phyloP scores from a whole-genome alignment of 2,888 invertebrate genomes.

The Standfussiana lucernea region DNA sequence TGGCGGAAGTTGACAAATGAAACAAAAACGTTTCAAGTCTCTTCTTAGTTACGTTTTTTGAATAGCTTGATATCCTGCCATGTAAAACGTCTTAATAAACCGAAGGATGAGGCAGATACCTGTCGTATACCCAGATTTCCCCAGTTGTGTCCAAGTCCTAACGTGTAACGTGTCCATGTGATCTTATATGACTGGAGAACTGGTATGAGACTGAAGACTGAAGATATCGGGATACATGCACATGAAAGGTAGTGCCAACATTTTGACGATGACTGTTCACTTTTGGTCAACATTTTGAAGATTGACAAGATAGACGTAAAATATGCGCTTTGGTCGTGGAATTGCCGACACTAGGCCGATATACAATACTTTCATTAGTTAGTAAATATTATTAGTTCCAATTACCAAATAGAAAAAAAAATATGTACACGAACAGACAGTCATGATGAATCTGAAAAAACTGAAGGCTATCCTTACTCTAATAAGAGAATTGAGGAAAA shows the following conservation, averaged over 20 bases:
- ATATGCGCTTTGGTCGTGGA: background rate
- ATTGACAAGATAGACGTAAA: background rate
- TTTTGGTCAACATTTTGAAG: background rate
- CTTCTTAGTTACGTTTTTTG: background rate
- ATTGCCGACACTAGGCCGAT: background rate
- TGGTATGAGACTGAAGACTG: background rate
- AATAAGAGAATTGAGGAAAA: constrained; percentile 29
- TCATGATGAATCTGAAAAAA: constrained; percentile 1
- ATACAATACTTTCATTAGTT: background rate
- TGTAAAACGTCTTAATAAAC: background rate
- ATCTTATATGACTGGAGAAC: background rate
- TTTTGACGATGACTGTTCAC: background rate
- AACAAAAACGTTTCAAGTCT: constrained; percentile 4
- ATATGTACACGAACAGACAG: background rate
- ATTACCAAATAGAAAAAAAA: background rate
- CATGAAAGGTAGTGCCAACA: background rate
- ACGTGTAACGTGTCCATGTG: background rate
- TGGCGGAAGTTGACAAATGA: background rate
- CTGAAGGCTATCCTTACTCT: constrained; percentile 8
- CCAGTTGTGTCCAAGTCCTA: background rate
- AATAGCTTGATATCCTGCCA: background rate
- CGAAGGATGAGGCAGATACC: background rate
- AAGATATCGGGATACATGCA: background rate
- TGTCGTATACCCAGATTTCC: background rate
- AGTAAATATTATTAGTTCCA: background rate